Evolutionary conservation across 1,140 invertebrate species (phyloP).

Genomic region (Eupeodes corollae): DNA sequence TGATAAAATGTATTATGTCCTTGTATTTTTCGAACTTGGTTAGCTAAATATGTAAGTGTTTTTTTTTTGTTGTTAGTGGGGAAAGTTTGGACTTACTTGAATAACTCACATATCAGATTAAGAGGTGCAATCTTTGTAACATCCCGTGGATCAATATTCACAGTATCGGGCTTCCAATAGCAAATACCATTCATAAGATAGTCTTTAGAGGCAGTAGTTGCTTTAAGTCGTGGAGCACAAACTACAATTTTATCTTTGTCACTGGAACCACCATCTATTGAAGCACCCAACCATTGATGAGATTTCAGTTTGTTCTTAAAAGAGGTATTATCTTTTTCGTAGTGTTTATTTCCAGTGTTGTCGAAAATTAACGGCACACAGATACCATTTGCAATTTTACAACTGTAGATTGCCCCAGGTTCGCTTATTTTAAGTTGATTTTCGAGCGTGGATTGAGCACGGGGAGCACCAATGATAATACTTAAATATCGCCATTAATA

Average conservation of each 20-base stretch:
- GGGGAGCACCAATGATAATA: conserved; percentile 32
- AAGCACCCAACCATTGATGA: conserved; percentile 29
- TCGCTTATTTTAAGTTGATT: conserved; percentile 26
- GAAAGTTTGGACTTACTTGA: not conserved
- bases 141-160: conserved; percentile 15
- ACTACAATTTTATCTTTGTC: conserved; percentile 30
- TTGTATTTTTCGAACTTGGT: conserved; percentile 11
- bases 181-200: conserved; percentile 40
- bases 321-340: no score
- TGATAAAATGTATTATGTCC: conserved; percentile 35
- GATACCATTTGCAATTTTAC: conserved; percentile 11
- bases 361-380: conserved; percentile 31
- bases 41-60: conserved; percentile 8
- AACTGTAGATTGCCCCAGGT: conserved; percentile 32
- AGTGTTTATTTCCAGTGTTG: conserved; percentile 10
- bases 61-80: no score
- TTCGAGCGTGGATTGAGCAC: conserved; percentile 31
- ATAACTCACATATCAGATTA: conserved; percentile 7
- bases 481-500: no score
- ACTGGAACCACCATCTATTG: conserved; percentile 29
- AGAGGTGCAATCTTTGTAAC: conserved; percentile 27
- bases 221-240: conserved; percentile 26
- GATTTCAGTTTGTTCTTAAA: conserved; percentile 15
- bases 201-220: conserved; percentile 15
- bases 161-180: conserved; percentile 33